Evolutionary conservation across 2,113 vertebrate genomes (phyloP).

Genomic region (Ochotona curzoniae): DNA sequence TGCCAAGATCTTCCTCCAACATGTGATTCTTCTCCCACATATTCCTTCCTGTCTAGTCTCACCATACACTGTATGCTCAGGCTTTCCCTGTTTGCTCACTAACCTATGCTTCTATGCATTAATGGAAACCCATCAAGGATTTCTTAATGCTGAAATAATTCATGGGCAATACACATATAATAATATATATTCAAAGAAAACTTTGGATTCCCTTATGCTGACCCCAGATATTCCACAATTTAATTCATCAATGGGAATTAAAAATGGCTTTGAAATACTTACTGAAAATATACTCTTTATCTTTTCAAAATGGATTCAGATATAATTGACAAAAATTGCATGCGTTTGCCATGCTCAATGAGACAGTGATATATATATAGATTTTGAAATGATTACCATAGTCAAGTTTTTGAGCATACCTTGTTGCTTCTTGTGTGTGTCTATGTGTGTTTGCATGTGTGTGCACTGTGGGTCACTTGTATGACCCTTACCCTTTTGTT

Average conservation of each 20-base stretch:
- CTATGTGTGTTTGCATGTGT: no score
- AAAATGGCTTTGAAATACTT: not conserved
- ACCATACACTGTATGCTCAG: not conserved
- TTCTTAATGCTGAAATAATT: not conserved
- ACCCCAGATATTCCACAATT: not conserved
- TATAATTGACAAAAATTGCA: not conserved
- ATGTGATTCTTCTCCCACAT: not conserved
- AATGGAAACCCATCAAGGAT: not conserved
- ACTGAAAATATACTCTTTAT: not conserved
- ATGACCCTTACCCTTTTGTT: not conserved
- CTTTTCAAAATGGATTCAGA: no score
- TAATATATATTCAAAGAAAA: not conserved
- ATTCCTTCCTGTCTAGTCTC: not conserved
- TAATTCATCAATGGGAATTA: not conserved
- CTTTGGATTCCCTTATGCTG: not conserved
- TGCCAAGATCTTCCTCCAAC: not conserved
- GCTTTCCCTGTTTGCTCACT: not conserved
- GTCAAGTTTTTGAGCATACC: not conserved
- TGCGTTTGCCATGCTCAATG: not conserved
- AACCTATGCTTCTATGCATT: not conserved
- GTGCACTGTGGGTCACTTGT: not conserved
- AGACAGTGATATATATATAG: not conserved
- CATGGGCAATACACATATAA: not conserved
- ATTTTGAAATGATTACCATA: not conserved
- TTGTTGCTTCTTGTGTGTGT: no score